A percentile compares a stretch with the other conserved stretches of the same genome.
Evolutionary conservation across 2,888 invertebrate genomes (phyloP).

Genomic region (Leptinotarsa tumamoca): DNA sequence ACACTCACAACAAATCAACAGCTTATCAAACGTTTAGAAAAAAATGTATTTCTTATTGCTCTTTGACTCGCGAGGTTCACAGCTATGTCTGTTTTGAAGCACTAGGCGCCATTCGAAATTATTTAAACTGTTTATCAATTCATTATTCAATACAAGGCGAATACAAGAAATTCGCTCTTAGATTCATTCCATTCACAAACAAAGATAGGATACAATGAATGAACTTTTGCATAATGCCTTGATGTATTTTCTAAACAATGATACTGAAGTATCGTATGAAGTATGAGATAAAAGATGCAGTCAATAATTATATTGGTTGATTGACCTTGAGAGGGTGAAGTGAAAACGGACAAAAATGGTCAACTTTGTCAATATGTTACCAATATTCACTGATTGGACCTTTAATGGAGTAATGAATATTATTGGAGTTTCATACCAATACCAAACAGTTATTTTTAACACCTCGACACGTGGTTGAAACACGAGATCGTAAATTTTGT

Average conservation of each 20-base stretch:
- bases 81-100: conserved; percentile 18
- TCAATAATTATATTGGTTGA: no score
- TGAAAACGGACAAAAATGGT: no score
- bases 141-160: conserved; percentile 20
- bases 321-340: no score
- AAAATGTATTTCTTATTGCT: conserved; percentile 17
- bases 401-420: no score
- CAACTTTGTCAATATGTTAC: no score
- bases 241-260: background rate
- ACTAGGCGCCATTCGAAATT: conserved; percentile 15
- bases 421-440: no score
- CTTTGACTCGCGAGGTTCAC: conserved; percentile 22
- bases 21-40: conserved; percentile 14
- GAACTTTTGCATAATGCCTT: background rate
- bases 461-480: no score
- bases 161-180: background rate
- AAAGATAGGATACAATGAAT: background rate
- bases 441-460: no score
- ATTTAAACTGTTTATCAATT: conserved; percentile 20
- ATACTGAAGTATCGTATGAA: background rate
- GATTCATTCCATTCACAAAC: conserved; percentile 10
- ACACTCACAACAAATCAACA: background rate
- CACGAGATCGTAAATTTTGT: no score
- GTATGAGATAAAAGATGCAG: no score
- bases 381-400: no score